Evolutionary conservation across 23 tunicate genomes (phyloP).

Genomic region (Halocynthia roretzi): DNA sequence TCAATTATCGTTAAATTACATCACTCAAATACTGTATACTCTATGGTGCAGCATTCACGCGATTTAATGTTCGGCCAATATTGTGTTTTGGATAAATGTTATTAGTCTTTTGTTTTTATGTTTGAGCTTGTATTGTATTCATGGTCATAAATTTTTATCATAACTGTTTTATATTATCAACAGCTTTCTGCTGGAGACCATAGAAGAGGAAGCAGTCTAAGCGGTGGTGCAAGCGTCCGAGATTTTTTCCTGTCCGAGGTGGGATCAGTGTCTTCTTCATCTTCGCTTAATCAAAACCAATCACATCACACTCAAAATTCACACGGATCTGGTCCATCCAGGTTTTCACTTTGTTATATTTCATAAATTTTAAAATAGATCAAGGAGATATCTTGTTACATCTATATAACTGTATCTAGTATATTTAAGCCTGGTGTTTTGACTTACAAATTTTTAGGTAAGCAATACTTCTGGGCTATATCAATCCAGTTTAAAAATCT

Average conservation of each 20-base stretch:
- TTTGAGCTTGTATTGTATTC: too few species aligned
- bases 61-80: neutral
- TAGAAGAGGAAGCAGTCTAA: conserved; percentile 30
- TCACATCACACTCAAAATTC: neutral
- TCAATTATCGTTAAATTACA: too few species aligned
- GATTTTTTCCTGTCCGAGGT: conserved; percentile 19
- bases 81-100: neutral
- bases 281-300: neutral
- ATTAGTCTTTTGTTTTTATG: too few species aligned
- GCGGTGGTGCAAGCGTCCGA: conserved; percentile 5
- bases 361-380: too few species aligned
- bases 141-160: neutral
- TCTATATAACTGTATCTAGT: too few species aligned
- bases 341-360: neutral
- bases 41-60: too few species aligned
- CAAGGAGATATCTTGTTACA: too few species aligned
- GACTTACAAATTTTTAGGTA: too few species aligned
- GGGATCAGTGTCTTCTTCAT: conserved; percentile 11
- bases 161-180: neutral
- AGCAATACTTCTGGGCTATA: too few species aligned
- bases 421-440: too few species aligned
- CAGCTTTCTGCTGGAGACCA: conserved; percentile 63
- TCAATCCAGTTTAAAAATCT: too few species aligned
- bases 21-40: too few species aligned
- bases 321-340: conserved; percentile 6